These are phyloP conservation scores for Lordiphosa collinella DNA, from an alignment of 1,140 invertebrate genomes.

Conservation along the genomic window DNA sequence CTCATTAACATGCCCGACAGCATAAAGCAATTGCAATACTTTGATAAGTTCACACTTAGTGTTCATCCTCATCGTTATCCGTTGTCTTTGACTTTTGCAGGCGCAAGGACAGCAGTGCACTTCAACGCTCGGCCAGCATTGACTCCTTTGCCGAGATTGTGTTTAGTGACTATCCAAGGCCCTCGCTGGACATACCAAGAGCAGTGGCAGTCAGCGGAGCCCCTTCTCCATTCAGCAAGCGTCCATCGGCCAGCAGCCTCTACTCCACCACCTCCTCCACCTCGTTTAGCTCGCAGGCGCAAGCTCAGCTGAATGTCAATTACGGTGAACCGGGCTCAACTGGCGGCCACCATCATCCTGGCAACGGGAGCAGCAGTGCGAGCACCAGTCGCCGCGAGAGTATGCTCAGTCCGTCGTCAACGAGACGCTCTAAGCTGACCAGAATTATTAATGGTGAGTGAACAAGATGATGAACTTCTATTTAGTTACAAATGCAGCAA, in stretches of 20 bases:
- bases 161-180: slow-evolving; percentile 79
- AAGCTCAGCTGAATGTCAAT: slow-evolving; percentile 77
- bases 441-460: slow-evolving; percentile 86
- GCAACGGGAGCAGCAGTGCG: slow-evolving; percentile 49
- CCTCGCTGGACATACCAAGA: slow-evolving; percentile 63
- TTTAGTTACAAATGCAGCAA: slow-evolving; percentile 28
- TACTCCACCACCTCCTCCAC: slow-evolving; percentile 76
- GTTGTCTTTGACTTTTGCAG: slow-evolving; percentile 71
- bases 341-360: slow-evolving; percentile 45
- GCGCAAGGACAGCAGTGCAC: slow-evolving; percentile 81
- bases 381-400: slow-evolving; percentile 80
- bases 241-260: slow-evolving; percentile 80
- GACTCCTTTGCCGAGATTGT: slow-evolving; percentile 87
- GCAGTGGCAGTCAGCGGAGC: slow-evolving; percentile 12
- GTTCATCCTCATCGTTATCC: slow-evolving; percentile 9
- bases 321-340: slow-evolving; percentile 47
- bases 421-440: slow-evolving; percentile 86
- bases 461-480: slow-evolving; percentile 15
- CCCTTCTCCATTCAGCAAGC: slow-evolving; percentile 75
- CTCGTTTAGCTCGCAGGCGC: slow-evolving; percentile 44
- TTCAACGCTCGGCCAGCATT: slow-evolving; percentile 89
- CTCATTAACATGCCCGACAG: slow-evolving; percentile 69
- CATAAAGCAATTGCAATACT: slow-evolving; percentile 69
- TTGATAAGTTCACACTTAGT: slow-evolving; percentile 51
- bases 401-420: slow-evolving; percentile 86